A percentile compares a stretch with the other conserved stretches of the same genome.
phyloP scores from a whole-genome alignment of 2,888 invertebrate genomes.

The Chrysolina americana region DNA sequence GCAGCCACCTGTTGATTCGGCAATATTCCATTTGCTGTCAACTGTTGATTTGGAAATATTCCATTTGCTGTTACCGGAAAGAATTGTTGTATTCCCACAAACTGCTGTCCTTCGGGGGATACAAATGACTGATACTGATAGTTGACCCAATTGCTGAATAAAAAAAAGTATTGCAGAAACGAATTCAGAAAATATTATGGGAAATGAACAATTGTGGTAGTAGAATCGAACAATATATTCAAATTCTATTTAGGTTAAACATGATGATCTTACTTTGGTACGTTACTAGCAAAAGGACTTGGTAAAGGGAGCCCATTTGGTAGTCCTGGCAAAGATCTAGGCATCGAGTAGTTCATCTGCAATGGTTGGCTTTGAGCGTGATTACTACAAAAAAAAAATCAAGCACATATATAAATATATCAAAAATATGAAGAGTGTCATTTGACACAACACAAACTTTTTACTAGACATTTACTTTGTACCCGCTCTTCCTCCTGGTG shows the following conservation, averaged over 20 bases:
- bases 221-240: not conserved
- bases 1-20: not conserved
- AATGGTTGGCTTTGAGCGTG: not conserved
- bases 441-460: no score
- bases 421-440: no score
- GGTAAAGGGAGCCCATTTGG: not conserved
- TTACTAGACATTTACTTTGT: no score
- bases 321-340: not conserved
- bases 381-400: not conserved
- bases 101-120: constrained; percentile 1
- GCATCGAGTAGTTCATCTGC: not conserved
- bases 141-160: constrained; percentile 15
- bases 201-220: not conserved
- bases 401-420: no score
- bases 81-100: constrained; percentile 6
- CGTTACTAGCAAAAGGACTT: not conserved
- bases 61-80: constrained; percentile 3
- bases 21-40: constrained; percentile 9
- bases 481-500: no score
- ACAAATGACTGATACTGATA: constrained; percentile 18
- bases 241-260: not conserved
- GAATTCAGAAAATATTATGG: not conserved
- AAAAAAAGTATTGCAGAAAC: not conserved
- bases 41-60: not conserved
- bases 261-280: constrained; percentile 1